These are phyloP conservation scores for Cenopis cana DNA, from an alignment of 2,888 invertebrate species.

Conservation along the genomic window DNA sequence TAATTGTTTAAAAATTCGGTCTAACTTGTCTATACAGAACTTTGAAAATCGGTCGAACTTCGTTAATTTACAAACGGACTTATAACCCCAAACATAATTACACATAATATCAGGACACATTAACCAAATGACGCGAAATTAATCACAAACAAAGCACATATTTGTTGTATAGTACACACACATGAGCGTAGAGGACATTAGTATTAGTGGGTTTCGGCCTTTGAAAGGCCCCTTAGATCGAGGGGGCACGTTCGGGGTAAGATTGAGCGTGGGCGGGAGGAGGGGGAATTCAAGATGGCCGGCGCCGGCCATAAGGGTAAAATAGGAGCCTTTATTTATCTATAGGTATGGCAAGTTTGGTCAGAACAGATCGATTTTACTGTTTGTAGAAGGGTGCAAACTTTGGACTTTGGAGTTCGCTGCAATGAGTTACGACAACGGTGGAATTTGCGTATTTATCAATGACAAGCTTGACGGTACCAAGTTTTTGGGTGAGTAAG, in stretches of 20 bases:
- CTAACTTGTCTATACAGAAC: not conserved
- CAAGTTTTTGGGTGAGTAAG: conserved; percentile 6
- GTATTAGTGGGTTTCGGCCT: conserved; percentile 84
- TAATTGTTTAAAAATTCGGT: no score
- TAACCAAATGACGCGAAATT: conserved; percentile 37
- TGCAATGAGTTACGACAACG: conserved; percentile 22
- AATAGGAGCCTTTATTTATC: conserved; percentile 77
- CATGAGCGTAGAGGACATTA: conserved; percentile 75
- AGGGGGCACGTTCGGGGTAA: conserved; percentile 81
- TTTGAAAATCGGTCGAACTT: not conserved
- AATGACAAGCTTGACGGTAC: conserved; percentile 26
- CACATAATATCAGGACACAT: conserved; percentile 24
- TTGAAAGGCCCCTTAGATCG: conserved; percentile 82
- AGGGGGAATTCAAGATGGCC: conserved; percentile 81
- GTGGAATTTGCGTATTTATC: conserved; percentile 24
- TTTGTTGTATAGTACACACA: conserved; percentile 42
- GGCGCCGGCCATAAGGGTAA: conserved; percentile 84
- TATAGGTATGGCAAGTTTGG: conserved; percentile 75
- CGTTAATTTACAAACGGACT: not conserved
- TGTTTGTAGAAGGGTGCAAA: conserved; percentile 33
- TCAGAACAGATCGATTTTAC: conserved; percentile 70
- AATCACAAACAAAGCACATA: conserved; percentile 44
- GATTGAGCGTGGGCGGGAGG: conserved; percentile 77
- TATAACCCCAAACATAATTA: conserved; percentile 9
- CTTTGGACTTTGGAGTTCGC: conserved; percentile 33